Conservation (phyloP, 2,888 invertebrate species). For the Conops quadrifasciatus region DNA sequence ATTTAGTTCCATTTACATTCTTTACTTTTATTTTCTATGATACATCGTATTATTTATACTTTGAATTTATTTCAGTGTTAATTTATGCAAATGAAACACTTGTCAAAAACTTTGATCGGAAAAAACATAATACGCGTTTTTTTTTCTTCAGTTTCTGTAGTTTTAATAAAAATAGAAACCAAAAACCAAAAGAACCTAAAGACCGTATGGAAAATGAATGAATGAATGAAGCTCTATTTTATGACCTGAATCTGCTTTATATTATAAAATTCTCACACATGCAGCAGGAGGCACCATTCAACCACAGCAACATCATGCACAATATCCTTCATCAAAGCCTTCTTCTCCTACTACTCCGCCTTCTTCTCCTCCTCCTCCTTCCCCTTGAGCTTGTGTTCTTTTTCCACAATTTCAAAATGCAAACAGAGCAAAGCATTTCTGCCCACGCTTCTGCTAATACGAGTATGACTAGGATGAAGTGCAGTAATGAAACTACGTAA, state of each 20-base stretch:
- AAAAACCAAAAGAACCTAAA: not conserved
- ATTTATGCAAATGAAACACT: slow-evolving; percentile 10
- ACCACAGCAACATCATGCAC: too few relatives aligned
- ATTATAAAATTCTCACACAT: too few relatives aligned
- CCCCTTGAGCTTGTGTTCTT: not conserved
- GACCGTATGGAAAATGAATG: not conserved
- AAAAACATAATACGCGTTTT: not conserved
- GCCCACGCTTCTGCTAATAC: slow-evolving; percentile 26
- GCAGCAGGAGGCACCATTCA: too few relatives aligned
- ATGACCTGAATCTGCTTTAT: slow-evolving; percentile 23
- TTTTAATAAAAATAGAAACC: slow-evolving; percentile 18
- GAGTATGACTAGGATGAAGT: too few relatives aligned
- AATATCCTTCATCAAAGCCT: not conserved
- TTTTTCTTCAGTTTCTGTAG: slow-evolving; percentile 18
- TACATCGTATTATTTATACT: too few relatives aligned
- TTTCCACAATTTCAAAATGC: not conserved
- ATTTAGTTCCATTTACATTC: too few relatives aligned
- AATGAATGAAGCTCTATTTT: slow-evolving; percentile 28
- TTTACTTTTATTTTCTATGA: slow-evolving; percentile 3
- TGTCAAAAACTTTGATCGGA: not conserved
- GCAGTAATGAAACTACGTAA: not conserved
- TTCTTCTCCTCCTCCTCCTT: not conserved
- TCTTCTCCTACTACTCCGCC: not conserved
- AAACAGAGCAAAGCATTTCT: slow-evolving; percentile 14
- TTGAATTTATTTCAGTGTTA: not conserved